A percentile compares a stretch with the other conserved stretches of the same genome.
Evolutionary conservation across 2,113 vertebrate species (phyloP).

Genomic region (Pseudopodoces humilis): DNA sequence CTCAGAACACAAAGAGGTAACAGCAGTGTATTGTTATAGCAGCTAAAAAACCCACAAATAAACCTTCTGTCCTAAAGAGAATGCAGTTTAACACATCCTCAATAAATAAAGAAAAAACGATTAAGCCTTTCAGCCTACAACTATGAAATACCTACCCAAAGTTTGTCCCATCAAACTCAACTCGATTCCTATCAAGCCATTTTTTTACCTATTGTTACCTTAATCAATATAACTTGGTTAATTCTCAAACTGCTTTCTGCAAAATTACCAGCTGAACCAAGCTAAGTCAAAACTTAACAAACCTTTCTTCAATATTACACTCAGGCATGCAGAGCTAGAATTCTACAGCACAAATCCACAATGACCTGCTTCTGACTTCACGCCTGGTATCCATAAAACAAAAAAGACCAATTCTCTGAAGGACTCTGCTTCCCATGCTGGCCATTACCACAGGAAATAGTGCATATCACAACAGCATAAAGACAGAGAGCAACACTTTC

Average conservation of each 20-base stretch:
- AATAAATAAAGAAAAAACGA: neutral
- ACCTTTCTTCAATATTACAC: neutral
- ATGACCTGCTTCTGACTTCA: neutral
- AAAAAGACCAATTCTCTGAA: neutral
- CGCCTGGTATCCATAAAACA: neutral
- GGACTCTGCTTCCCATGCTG: neutral
- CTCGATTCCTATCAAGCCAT: neutral
- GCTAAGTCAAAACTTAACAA: neutral
- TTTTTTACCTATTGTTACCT: neutral
- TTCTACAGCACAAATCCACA: neutral
- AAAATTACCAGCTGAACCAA: neutral
- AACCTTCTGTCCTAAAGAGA: neutral
- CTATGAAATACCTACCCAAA: neutral
- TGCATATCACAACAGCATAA: neutral
- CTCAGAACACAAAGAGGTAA: neutral
- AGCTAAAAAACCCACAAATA: neutral
- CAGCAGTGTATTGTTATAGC: neutral
- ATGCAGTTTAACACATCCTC: neutral
- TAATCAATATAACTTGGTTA: neutral
- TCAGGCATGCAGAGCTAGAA: neutral
- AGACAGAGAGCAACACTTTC: neutral
- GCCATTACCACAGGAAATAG: neutral
- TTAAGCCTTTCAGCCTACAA: neutral
- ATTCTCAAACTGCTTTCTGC: neutral
- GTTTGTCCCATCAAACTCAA: neutral